Conservation (phyloP, 2,113 vertebrate species). For the Corynorhinus townsendii region DNA sequence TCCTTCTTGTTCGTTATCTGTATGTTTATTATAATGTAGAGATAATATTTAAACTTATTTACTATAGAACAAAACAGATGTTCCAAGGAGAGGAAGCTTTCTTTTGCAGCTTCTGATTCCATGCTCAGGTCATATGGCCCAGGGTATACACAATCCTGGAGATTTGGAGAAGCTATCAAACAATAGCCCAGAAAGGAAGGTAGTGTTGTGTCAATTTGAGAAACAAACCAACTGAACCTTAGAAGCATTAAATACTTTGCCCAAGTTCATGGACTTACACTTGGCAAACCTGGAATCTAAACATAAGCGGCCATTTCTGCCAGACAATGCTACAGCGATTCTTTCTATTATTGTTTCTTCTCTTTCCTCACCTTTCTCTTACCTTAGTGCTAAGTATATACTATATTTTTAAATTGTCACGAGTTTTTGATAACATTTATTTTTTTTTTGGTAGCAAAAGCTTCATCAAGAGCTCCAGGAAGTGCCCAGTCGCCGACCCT, state of each 20-base stretch:
- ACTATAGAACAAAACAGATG: neutral
- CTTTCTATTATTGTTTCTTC: neutral
- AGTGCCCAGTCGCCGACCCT: neutral
- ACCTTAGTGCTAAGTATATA: neutral
- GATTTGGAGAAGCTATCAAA: neutral
- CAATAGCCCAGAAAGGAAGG: neutral
- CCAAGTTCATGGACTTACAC: neutral
- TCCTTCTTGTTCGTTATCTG: neutral
- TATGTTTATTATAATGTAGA: neutral
- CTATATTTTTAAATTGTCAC: neutral
- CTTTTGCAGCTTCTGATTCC: neutral
- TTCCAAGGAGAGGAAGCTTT: neutral
- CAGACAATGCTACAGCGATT: neutral
- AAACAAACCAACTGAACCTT: neutral
- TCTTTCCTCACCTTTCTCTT: neutral
- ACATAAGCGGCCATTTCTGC: neutral
- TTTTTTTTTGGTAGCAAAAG: slow-evolving; percentile 5
- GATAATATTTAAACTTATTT: neutral
- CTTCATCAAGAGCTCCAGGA: neutral
- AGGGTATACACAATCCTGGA: neutral
- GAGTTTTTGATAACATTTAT: neutral
- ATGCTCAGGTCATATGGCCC: neutral
- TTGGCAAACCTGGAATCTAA: neutral
- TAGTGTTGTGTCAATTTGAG: neutral
- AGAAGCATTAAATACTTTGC: neutral